Evolutionary conservation across 2,113 vertebrate genomes (phyloP).

Genomic region (Oxyura jamaicensis): DNA sequence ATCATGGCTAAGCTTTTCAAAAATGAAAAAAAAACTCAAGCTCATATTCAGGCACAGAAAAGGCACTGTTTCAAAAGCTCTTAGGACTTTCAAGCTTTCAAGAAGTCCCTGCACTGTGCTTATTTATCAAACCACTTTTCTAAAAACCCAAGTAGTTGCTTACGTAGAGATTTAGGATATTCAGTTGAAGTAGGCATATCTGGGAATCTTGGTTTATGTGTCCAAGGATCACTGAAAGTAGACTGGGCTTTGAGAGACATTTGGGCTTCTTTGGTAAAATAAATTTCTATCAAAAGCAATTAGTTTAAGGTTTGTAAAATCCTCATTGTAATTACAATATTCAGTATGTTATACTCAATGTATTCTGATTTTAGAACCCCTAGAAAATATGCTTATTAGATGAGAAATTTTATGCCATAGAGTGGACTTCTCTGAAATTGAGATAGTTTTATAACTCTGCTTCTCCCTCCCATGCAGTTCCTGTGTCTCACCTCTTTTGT

Average conservation of each 20-base stretch:
- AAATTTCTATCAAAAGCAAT: neutral
- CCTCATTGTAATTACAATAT: neutral
- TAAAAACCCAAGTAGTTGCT: neutral
- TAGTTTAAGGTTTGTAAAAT: neutral
- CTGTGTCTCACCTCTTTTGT: neutral
- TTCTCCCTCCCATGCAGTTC: neutral
- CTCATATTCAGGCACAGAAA: neutral
- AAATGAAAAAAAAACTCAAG: neutral
- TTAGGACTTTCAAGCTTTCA: neutral
- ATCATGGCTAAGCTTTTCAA: neutral
- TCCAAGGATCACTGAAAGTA: neutral
- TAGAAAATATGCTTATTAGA: neutral
- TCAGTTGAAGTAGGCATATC: neutral
- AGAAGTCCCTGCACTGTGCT: neutral
- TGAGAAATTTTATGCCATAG: neutral
- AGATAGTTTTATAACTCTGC: neutral
- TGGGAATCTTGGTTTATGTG: neutral
- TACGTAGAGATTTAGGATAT: neutral
- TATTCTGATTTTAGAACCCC: neutral
- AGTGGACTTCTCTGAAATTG: neutral
- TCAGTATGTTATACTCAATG: neutral
- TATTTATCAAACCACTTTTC: neutral
- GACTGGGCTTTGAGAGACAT: neutral
- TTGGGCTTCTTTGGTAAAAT: neutral
- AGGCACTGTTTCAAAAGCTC: neutral